phyloP scores from a whole-genome alignment of 2,797 vertebrate genomes.

The Melanotaenia pygmaea region DNA sequence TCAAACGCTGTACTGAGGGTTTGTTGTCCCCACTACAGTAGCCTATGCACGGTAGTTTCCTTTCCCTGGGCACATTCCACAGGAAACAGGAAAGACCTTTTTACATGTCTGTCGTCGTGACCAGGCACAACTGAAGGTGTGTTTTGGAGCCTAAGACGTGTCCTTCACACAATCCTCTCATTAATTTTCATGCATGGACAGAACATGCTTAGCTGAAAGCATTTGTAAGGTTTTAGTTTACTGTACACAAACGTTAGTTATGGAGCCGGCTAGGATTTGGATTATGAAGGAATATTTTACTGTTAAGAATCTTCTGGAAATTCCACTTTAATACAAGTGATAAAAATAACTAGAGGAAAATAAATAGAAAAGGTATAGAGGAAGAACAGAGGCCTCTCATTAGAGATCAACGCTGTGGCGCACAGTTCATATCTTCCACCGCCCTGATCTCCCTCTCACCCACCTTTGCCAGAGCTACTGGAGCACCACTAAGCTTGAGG shows the following conservation, averaged over 20 bases:
- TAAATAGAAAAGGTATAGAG: conserved; percentile 21
- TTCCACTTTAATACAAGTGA: conserved; percentile 37
- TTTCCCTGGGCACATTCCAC: conserved; percentile 55
- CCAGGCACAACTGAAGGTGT: conserved; percentile 26
- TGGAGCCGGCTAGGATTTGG: conserved; percentile 20
- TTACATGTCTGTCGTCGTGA: conserved; percentile 37
- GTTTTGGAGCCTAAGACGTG: neutral
- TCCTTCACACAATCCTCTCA: neutral
- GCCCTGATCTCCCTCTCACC: conserved; percentile 15
- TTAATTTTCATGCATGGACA: neutral
- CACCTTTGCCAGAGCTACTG: conserved; percentile 7
- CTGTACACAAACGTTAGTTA: neutral
- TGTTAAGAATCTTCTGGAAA: conserved; percentile 16
- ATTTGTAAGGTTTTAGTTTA: conserved; percentile 18
- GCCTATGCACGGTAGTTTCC: conserved; percentile 43
- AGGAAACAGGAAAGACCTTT: conserved; percentile 61
- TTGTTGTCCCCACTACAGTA: conserved; percentile 31
- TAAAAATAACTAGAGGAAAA: conserved; percentile 12
- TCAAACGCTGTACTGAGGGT: conserved; percentile 42
- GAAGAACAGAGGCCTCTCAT: conserved; percentile 30
- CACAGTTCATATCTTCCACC: conserved; percentile 49
- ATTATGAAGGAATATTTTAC: neutral
- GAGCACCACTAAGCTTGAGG: conserved; percentile 22
- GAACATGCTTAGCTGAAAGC: conserved; percentile 13
- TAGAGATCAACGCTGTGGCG: conserved; percentile 27